Conservation (phyloP, 1,140 invertebrate genomes). For the Apocrypta bakeri region DNA sequence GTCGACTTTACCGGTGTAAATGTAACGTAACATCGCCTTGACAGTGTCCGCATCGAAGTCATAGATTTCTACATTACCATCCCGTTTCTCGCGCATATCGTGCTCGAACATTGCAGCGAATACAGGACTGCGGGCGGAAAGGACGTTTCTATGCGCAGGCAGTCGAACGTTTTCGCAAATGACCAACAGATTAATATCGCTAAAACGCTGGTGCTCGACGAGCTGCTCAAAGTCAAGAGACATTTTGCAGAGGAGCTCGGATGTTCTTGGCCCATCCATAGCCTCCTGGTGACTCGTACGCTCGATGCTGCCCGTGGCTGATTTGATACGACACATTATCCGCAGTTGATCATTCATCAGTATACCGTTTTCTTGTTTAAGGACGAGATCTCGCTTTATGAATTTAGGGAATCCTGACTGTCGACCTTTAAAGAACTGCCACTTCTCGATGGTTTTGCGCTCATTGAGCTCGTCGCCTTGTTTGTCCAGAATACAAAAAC, state of each 20-base stretch:
- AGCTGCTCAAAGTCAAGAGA: not conserved
- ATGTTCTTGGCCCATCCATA: no score
- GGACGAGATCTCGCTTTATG: not conserved
- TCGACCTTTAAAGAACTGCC: constrained; percentile 22
- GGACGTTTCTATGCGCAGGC: constrained; percentile 47
- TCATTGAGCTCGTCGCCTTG: constrained; percentile 23
- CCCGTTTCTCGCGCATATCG: constrained; percentile 75
- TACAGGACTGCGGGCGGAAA: constrained; percentile 74
- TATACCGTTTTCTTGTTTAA: not conserved
- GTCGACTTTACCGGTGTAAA: constrained; percentile 16
- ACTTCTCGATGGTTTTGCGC: constrained; percentile 22
- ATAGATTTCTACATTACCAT: constrained; percentile 75
- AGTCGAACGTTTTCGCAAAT: not conserved
- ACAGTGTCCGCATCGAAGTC: constrained; percentile 70
- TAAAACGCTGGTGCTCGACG: not conserved
- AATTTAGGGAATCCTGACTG: constrained; percentile 29
- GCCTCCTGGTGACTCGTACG: not conserved
- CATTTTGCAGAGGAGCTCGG: not conserved
- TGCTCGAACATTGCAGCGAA: constrained; percentile 80
- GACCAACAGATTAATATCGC: not conserved
- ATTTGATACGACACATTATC: not conserved
- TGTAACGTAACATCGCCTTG: constrained; percentile 9
- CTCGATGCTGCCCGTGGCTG: not conserved
- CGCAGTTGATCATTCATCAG: not conserved
- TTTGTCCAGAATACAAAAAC: constrained; percentile 20